Conservation (phyloP, 2,888 invertebrate species). For the Criorhina ranunculi region DNA sequence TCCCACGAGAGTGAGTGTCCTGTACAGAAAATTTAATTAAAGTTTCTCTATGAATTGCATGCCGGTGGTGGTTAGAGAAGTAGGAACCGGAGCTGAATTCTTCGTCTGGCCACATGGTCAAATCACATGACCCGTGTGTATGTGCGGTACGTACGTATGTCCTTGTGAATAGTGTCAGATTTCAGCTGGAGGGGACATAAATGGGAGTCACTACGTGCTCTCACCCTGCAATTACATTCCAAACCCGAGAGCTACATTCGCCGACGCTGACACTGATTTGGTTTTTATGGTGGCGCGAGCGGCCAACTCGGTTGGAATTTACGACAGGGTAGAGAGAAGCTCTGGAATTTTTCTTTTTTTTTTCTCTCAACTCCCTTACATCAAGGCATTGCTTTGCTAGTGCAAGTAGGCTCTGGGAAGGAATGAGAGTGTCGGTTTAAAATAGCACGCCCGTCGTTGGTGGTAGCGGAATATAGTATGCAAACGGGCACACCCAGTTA, state of each 20-base stretch:
- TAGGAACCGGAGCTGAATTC: neutral
- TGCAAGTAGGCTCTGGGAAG: slow-evolving; percentile 32
- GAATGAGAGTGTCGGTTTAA: slow-evolving; percentile 3
- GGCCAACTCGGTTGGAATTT: slow-evolving; percentile 53
- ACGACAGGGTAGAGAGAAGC: slow-evolving; percentile 30
- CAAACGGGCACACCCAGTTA: slow-evolving; percentile 59
- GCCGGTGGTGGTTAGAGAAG: slow-evolving; percentile 12
- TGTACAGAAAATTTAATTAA: slow-evolving; percentile 80
- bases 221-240: slow-evolving; percentile 27
- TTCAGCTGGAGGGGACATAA: slow-evolving; percentile 50
- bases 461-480: slow-evolving; percentile 36
- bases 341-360: slow-evolving; percentile 22
- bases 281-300: slow-evolving; percentile 57
- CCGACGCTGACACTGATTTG: slow-evolving; percentile 68
- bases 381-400: neutral
- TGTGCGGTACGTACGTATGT: slow-evolving; percentile 22
- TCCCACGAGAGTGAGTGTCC: slow-evolving; percentile 74
- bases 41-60: slow-evolving; percentile 77
- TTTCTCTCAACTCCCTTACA: slow-evolving; percentile 18
- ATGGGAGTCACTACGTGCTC: slow-evolving; percentile 20
- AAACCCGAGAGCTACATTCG: slow-evolving; percentile 16
- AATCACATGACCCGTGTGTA: slow-evolving; percentile 48
- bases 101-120: slow-evolving; percentile 68
- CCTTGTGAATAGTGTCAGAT: slow-evolving; percentile 63
- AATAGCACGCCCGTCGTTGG: neutral